Conservation (phyloP, 2,888 invertebrate genomes). For the Caenorhabditis angaria region DNA sequence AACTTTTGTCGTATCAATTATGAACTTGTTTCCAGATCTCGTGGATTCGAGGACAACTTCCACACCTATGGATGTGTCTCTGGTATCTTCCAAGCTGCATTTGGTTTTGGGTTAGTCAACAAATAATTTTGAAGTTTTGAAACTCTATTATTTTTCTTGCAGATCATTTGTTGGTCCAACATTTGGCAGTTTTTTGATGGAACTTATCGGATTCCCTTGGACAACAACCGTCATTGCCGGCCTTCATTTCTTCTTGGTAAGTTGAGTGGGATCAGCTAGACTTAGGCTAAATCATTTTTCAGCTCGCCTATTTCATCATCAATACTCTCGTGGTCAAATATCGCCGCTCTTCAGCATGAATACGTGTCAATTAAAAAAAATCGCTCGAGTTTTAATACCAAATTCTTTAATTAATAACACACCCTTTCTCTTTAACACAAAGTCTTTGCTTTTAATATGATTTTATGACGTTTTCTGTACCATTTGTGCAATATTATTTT, state of each 20-base stretch:
- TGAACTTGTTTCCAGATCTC: conserved; percentile 64
- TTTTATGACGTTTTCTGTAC: too few relatives aligned
- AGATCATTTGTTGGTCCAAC: conserved; percentile 72
- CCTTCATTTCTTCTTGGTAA: conserved; percentile 55
- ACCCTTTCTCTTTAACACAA: too few relatives aligned
- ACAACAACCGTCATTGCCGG: conserved; percentile 70
- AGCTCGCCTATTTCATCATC: too few relatives aligned
- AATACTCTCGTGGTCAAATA: too few relatives aligned
- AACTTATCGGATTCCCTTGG: conserved; percentile 72
- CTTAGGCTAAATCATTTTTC: too few relatives aligned
- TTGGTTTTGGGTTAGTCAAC: conserved; percentile 80
- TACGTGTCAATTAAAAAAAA: too few relatives aligned
- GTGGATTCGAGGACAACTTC: conserved; percentile 82
- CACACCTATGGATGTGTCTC: conserved; percentile 89
- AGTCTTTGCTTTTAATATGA: too few relatives aligned
- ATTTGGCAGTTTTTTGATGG: conserved; percentile 66
- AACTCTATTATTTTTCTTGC: not conserved
- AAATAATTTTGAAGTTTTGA: not conserved
- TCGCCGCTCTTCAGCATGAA: too few relatives aligned
- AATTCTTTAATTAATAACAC: too few relatives aligned
- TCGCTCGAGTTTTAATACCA: too few relatives aligned
- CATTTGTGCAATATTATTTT: too few relatives aligned
- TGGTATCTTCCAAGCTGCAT: conserved; percentile 88
- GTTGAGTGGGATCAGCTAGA: too few relatives aligned
- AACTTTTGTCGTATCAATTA: not conserved